These are phyloP conservation scores for Drosophila anomalipes DNA, from an alignment of 2,888 invertebrate genomes.

Conservation along the genomic window DNA sequence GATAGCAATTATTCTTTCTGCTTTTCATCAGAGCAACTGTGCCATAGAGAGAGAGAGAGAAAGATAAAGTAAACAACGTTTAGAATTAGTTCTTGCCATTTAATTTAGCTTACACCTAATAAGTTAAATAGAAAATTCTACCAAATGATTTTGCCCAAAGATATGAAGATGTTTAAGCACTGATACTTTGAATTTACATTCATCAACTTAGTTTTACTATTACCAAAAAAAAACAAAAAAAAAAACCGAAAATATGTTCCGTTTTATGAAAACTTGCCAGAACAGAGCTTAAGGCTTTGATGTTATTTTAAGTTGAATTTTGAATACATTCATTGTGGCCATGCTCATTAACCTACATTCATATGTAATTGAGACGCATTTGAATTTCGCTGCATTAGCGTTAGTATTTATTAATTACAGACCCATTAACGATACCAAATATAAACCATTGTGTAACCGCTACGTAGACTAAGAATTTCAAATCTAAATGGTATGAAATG, in stretches of 20 bases:
- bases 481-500: slow-evolving; percentile 20
- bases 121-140: slow-evolving; percentile 49
- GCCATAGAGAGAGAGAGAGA: slow-evolving; percentile 55
- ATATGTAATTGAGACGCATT: slow-evolving; percentile 43
- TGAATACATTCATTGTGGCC: slow-evolving; percentile 63
- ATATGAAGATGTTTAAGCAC: slow-evolving; percentile 44
- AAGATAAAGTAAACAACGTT: slow-evolving; percentile 29
- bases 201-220: slow-evolving; percentile 37
- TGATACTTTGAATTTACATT: slow-evolving; percentile 43
- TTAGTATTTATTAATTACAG: slow-evolving; percentile 13
- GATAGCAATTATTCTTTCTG: slow-evolving; percentile 16
- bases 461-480: background rate
- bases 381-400: slow-evolving; percentile 32
- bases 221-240: slow-evolving; percentile 51
- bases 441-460: slow-evolving; percentile 21
- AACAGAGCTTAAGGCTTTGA: slow-evolving; percentile 39
- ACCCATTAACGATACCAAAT: slow-evolving; percentile 39
- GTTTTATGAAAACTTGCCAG: slow-evolving; percentile 65
- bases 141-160: slow-evolving; percentile 73
- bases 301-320: slow-evolving; percentile 21
- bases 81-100: slow-evolving; percentile 75
- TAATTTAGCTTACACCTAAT: slow-evolving; percentile 47
- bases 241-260: slow-evolving; percentile 17
- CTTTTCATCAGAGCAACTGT: slow-evolving; percentile 36
- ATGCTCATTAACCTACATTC: slow-evolving; percentile 42